These are phyloP conservation scores for Centropus bengalensis DNA, from an alignment of 2,113 vertebrate genomes.

Conservation along the genomic window DNA sequence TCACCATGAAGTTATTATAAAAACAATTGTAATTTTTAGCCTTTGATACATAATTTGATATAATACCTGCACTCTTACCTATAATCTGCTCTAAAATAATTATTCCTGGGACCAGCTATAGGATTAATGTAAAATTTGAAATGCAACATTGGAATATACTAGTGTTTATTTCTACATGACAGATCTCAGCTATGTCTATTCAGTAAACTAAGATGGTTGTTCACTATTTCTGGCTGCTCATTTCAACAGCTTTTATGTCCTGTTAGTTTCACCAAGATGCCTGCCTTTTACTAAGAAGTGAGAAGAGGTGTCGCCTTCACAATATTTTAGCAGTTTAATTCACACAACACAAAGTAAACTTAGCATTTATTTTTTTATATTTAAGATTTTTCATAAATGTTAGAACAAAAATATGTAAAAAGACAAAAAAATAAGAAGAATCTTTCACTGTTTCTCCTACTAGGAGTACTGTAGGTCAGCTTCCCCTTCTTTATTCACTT, in stretches of 20 bases:
- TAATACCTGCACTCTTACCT: neutral
- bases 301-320: neutral
- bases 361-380: neutral
- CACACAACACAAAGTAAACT: fast-evolving
- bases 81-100: neutral
- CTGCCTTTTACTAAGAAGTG: neutral
- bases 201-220: neutral
- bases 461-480: neutral
- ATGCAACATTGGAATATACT: neutral
- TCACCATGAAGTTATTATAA: neutral
- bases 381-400: neutral
- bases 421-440: neutral
- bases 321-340: neutral
- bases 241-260: neutral
- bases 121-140: neutral
- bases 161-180: neutral
- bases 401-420: neutral
- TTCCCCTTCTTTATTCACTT: neutral
- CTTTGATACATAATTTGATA: neutral
- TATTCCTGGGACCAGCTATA: neutral
- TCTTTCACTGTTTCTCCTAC: neutral
- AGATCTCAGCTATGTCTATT: neutral
- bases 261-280: neutral
- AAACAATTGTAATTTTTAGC: neutral
- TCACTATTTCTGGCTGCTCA: neutral